Evolutionary conservation across 53 echinoderm and acorn worm genomes (phyloP).

Genomic region (Zoroaster sp.): DNA sequence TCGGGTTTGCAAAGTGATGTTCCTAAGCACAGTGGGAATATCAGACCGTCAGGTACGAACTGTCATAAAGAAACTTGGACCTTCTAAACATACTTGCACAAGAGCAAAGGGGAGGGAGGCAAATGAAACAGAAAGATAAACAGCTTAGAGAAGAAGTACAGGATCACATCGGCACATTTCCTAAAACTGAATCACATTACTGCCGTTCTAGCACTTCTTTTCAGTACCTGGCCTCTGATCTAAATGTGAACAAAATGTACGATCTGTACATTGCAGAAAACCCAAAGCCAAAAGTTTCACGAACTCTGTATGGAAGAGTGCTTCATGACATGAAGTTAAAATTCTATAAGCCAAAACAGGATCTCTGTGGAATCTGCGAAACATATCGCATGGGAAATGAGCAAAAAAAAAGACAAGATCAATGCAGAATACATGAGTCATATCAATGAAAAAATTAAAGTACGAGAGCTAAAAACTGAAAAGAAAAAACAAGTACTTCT

Average conservation of each 20-base stretch:
- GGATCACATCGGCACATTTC: too few relatives aligned
- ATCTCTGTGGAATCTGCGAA: conserved; percentile 49
- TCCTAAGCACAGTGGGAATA: conserved; percentile 28
- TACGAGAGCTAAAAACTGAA: conserved; percentile 35
- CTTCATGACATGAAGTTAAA: conserved; percentile 47
- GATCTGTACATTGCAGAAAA: conserved; percentile 17
- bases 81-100: conserved; percentile 18
- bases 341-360: conserved; percentile 62
- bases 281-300: conserved; percentile 27
- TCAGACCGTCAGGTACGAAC: conserved; percentile 40
- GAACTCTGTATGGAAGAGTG: conserved; percentile 37
- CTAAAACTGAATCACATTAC: too few relatives aligned
- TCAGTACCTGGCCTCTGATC: conserved; percentile 50
- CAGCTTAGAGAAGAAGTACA: conserved; percentile 43
- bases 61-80: background rate
- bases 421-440: background rate
- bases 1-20: background rate
- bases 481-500: background rate
- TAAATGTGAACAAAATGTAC: conserved; percentile 63
- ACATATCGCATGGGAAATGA: background rate
- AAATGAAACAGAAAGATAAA: background rate
- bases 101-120: conserved; percentile 50
- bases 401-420: conserved; percentile 3
- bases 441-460: conserved; percentile 36
- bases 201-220: conserved; percentile 35